phyloP scores from a whole-genome alignment of 1,140 invertebrate species.

The Nixonia krombeini region DNA sequence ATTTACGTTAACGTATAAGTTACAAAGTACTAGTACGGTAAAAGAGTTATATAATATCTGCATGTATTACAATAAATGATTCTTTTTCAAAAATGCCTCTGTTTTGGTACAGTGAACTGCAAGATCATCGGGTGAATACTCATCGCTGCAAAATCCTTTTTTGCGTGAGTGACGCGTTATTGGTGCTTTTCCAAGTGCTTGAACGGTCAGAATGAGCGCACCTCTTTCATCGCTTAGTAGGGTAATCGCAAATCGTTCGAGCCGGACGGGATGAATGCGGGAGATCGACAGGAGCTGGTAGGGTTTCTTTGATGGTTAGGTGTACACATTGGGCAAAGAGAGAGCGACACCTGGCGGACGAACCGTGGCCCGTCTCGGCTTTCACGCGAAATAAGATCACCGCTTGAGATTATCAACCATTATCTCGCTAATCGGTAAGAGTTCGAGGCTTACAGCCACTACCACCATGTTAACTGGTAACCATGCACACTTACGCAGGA shows the following conservation, averaged over 20 bases:
- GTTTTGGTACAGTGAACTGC: no score
- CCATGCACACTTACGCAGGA: conserved; percentile 8
- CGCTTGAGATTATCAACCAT: conserved; percentile 44
- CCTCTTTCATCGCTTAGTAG: conserved; percentile 43
- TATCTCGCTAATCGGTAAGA: conserved; percentile 51
- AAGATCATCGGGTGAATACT: no score
- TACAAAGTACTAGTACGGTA: no score
- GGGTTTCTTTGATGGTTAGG: conserved; percentile 5
- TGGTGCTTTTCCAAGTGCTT: conserved; percentile 32
- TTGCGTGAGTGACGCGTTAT: conserved; percentile 18
- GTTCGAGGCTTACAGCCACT: conserved; percentile 15
- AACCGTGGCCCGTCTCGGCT: conserved; percentile 34
- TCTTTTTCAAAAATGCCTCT: no score
- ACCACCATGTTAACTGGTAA: conserved; percentile 3
- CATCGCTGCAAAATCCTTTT: conserved; percentile 6
- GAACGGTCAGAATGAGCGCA: conserved; percentile 28
- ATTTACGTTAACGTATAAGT: no score
- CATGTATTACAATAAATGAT: no score
- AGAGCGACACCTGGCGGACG: conserved; percentile 40
- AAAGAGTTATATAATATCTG: no score
- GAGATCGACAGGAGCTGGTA: conserved; percentile 5
- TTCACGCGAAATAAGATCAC: conserved; percentile 54
- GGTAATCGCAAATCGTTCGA: conserved; percentile 32
- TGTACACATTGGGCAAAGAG: conserved; percentile 1
- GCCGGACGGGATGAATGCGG: conserved; percentile 6